Percentiles rank a stretch among this genome's conserved stretches.
Conservation (phyloP, 2,113 vertebrate species). For the Cnemophilus loriae region DNA sequence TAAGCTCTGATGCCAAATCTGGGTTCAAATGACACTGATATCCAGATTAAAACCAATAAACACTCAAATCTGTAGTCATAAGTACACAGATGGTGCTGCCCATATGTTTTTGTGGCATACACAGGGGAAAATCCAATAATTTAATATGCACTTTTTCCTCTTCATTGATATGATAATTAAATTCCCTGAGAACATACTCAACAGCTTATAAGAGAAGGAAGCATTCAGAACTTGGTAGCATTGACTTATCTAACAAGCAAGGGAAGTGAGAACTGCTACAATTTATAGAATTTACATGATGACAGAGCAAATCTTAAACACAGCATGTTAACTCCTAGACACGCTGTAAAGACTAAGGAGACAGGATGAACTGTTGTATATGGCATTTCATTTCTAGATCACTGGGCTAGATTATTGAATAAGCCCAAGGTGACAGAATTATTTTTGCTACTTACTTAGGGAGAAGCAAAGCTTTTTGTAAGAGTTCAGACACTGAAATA, state of each 20-base stretch:
- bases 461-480: background rate
- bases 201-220: background rate
- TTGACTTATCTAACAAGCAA: background rate
- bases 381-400: conserved; percentile 20
- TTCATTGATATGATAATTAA: conserved; percentile 24
- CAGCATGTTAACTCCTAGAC: background rate
- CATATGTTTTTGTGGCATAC: conserved; percentile 19
- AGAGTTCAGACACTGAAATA: background rate
- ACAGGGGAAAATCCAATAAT: background rate
- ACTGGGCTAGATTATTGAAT: conserved; percentile 18
- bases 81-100: conserved; percentile 20
- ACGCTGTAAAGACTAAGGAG: background rate
- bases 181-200: background rate
- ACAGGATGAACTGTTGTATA: background rate
- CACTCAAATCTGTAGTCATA: background rate
- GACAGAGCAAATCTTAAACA: background rate
- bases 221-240: background rate
- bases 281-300: conserved; percentile 1
- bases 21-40: conserved; percentile 10
- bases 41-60: background rate
- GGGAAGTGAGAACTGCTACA: background rate
- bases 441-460: conserved; percentile 32
- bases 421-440: conserved; percentile 27
- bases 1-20: background rate
- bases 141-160: background rate